These are phyloP conservation scores for Pseudoatta argentina DNA, from an alignment of 1,140 invertebrate genomes.

Conservation along the genomic window DNA sequence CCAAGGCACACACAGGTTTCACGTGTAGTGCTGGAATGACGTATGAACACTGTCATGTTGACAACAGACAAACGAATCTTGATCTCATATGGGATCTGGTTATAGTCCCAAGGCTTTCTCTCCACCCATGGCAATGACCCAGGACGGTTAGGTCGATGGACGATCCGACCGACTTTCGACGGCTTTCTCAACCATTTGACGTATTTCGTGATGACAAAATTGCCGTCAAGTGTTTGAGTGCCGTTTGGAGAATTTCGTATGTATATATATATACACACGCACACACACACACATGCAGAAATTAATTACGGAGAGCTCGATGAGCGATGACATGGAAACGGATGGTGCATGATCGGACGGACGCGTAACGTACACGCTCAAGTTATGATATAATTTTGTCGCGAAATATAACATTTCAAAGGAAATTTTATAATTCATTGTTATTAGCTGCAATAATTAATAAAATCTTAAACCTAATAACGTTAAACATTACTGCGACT, in stretches of 20 bases:
- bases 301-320: neutral
- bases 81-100: conserved; percentile 69
- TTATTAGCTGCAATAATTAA: neutral
- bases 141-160: conserved; percentile 73
- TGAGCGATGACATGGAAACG: neutral
- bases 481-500: neutral
- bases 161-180: conserved; percentile 82
- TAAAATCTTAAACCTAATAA: neutral
- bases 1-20: conserved; percentile 54
- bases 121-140: conserved; percentile 80
- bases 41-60: neutral
- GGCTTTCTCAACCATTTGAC: conserved; percentile 77
- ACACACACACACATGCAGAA: neutral
- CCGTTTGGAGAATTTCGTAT: conserved; percentile 15
- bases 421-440: neutral
- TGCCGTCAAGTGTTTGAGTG: neutral
- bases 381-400: neutral
- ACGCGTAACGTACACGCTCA: neutral
- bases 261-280: neutral
- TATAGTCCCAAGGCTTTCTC: conserved; percentile 76
- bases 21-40: conserved; percentile 54
- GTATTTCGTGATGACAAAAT: conserved; percentile 48
- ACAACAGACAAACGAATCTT: conserved; percentile 22
- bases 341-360: neutral
- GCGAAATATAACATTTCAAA: neutral